Conservation (phyloP, 2,888 invertebrate genomes). For the Coleophora deauratella region DNA sequence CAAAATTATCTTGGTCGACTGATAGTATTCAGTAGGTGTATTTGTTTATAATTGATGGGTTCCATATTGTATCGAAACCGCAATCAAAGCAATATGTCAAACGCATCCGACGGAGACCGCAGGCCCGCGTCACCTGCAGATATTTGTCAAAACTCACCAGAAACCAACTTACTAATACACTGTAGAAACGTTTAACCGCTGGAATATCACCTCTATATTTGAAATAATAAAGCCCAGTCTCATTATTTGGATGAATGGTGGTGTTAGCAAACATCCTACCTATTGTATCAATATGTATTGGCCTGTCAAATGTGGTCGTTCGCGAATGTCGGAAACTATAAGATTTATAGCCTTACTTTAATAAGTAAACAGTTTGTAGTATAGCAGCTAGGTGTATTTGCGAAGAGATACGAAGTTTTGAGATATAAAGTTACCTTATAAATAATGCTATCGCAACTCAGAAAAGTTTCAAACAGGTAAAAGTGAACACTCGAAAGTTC, state of each 20-base stretch:
- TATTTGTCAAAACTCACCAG: conserved; percentile 66
- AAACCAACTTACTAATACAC: conserved; percentile 28
- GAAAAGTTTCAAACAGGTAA: too few species aligned
- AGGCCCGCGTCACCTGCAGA: conserved; percentile 64
- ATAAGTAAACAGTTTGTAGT: conserved; percentile 28
- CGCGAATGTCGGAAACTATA: conserved; percentile 36
- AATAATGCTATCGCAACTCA: too few species aligned
- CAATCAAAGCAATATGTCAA: conserved; percentile 67
- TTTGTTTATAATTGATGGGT: conserved; percentile 46
- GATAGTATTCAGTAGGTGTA: too few species aligned
- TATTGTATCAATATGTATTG: conserved; percentile 56
- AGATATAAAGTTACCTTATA: too few species aligned
- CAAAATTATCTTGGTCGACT: too few species aligned
- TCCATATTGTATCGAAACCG: conserved; percentile 47
- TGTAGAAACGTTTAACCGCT: not conserved
- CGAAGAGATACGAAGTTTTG: too few species aligned
- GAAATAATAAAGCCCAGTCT: too few species aligned
- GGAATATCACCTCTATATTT: too few species aligned
- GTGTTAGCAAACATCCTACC: conserved; percentile 14
- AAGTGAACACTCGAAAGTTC: too few species aligned
- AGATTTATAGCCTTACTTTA: conserved; percentile 59
- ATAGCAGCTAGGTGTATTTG: conserved; percentile 5
- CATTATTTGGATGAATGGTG: conserved; percentile 8
- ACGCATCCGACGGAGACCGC: conserved; percentile 60
- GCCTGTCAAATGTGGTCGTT: conserved; percentile 51